A percentile compares a stretch with the other conserved stretches of the same genome.
Conservation (phyloP, 2,113 vertebrate genomes). For the Sardina pilchardus region DNA sequence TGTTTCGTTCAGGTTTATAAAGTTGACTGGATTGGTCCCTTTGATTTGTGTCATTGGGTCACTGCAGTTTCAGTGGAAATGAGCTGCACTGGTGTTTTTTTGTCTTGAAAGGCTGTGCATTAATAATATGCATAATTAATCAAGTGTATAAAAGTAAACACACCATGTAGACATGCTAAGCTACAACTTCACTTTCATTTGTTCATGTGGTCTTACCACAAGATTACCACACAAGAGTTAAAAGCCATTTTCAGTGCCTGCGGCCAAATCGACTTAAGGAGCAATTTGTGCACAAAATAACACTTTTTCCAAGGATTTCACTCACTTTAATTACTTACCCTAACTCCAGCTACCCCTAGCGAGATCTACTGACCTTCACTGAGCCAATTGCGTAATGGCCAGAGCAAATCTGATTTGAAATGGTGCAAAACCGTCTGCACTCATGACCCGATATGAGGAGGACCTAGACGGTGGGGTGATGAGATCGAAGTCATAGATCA, state of each 20-base stretch:
- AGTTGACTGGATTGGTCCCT: no score
- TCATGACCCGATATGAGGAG: neutral
- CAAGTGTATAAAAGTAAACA: no score
- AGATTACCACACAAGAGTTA: neutral
- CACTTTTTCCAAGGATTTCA: no score
- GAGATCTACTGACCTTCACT: neutral
- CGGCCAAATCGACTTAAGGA: neutral
- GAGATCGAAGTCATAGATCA: neutral
- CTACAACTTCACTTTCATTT: no score
- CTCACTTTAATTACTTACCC: neutral
- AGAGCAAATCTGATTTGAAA: neutral
- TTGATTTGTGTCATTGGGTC: no score
- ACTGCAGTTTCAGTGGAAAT: no score
- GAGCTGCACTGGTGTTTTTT: no score
- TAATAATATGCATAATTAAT: no score
- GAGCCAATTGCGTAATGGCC: neutral
- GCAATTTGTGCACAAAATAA: neutral
- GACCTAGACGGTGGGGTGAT: neutral
- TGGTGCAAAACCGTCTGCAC: neutral
- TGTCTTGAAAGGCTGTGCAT: no score
- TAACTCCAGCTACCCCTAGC: neutral
- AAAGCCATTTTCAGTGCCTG: neutral
- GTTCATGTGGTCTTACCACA: no score
- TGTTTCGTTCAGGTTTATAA: no score
- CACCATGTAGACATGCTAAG: no score